Evolutionary conservation across 2,113 vertebrate species (phyloP).

Genomic region (Echinops telfairi): DNA sequence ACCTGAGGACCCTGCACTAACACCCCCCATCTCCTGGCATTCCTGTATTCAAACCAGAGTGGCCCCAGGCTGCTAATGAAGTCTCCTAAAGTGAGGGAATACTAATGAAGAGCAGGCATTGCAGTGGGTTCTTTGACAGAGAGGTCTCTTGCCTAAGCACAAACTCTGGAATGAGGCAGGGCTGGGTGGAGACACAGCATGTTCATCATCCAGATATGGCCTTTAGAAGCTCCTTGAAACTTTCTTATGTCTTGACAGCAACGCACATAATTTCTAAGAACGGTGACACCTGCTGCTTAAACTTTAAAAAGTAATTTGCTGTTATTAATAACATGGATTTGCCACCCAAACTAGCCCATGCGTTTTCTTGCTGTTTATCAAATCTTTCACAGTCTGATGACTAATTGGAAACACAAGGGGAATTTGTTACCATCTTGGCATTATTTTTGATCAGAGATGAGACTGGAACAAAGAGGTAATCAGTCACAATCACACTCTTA

Average conservation of each 20-base stretch:
- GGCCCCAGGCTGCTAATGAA: constrained; percentile 37
- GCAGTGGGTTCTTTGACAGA: not conserved
- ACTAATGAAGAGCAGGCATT: no score
- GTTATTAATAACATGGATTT: constrained; percentile 39
- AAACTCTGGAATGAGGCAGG: not conserved
- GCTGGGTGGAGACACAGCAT: not conserved
- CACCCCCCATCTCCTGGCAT: accelerated
- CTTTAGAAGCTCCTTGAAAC: not conserved
- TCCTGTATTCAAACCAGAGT: constrained; percentile 51
- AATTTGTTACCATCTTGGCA: constrained; percentile 65
- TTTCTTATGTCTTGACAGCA: constrained; percentile 42
- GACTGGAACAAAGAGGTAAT: constrained; percentile 51
- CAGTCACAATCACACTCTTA: constrained; percentile 37
- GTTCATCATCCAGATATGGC: not conserved
- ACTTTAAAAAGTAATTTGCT: constrained; percentile 64
- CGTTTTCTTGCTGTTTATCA: constrained; percentile 65
- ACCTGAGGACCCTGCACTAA: constrained; percentile 66
- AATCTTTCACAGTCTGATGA: constrained; percentile 56
- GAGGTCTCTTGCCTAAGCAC: not conserved
- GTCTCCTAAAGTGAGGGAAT: constrained; percentile 50
- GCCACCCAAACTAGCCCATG: not conserved
- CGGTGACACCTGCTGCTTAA: constrained; percentile 34
- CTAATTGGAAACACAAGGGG: constrained; percentile 53
- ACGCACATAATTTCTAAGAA: constrained; percentile 64
- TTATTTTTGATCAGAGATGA: constrained; percentile 68